phyloP scores from a whole-genome alignment of 2,113 vertebrate species.

The Clupea harengus region DNA sequence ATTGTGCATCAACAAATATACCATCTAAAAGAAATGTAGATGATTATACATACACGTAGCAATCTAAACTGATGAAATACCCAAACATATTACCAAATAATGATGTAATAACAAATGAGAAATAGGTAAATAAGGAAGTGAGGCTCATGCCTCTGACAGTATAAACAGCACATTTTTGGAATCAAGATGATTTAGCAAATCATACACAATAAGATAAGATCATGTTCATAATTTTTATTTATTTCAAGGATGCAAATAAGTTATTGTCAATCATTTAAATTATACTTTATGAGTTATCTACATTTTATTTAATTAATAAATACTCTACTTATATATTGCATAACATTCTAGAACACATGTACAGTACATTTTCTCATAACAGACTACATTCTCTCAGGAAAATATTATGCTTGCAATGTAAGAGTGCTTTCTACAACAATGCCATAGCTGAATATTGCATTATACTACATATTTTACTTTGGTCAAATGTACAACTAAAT shows the following conservation, averaged over 20 bases:
- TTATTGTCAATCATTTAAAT: neutral
- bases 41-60: neutral
- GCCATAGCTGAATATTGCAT: neutral
- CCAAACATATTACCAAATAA: too few species aligned
- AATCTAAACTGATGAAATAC: neutral
- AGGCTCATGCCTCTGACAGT: too few species aligned
- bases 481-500: conserved; percentile 7
- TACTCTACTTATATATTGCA: conserved; percentile 7
- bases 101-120: too few species aligned
- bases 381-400: neutral
- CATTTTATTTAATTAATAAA: neutral
- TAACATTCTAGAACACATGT: neutral
- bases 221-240: neutral
- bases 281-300: neutral
- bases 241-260: conserved; percentile 15
- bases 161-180: too few species aligned
- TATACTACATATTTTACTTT: neutral
- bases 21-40: neutral
- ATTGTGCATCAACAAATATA: neutral
- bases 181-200: neutral
- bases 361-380: neutral
- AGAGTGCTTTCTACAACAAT: neutral
- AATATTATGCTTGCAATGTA: neutral
- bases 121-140: too few species aligned
- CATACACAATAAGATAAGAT: neutral